Evolutionary conservation across 2,113 vertebrate species (phyloP), one percentile per base, ranked within the genome.

Genomic region (Peromyscus californicus): DNA sequence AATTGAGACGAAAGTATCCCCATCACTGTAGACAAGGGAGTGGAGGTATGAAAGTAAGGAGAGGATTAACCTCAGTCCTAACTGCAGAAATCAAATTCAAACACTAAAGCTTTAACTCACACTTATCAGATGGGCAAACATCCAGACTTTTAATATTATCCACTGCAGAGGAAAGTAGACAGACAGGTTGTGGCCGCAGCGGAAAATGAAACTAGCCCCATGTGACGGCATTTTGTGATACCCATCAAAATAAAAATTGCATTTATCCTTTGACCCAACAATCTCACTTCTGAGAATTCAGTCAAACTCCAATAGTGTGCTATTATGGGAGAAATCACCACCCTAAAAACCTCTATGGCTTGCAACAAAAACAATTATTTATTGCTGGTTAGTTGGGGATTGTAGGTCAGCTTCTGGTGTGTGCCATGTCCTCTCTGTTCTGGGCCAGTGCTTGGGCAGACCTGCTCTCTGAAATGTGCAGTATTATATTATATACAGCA

Each of bases 251-350:
- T 70, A 61, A 89, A 96, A 54, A 65, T 42, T 79, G 1, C 65
- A 75, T 95, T 97, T 88, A 76, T 33, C 36, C 13, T 75, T 96
- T 74, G 54, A 84, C 48, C 17, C 33, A 79, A 33, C 45, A 61
- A 42, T 95, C 15, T 17, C 13, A 61, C 13, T 94, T 96, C n/a
- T 90, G 69, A 54, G 51, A 94, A 90, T 89, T n/a, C 67, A 61
- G 26, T 65, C n/a, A 63, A 26, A 17, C 2, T 87, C 78, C 24
- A 1, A 75, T 31, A 29, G n/a, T 57, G 69, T 70, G 26, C 19
- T 69, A 93, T 79, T 33, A 29, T 84, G 48, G 39, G 22, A 89
- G 72, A 59, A 57, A 42, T 78, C 26, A 83, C 36, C 45, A 85
- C 31, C 31, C 33, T 7, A 2, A 10, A 76, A 85, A 80, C 70